Evolutionary conservation across 2,113 vertebrate genomes (phyloP).

Genomic region (Dromaius novaehollandiae): DNA sequence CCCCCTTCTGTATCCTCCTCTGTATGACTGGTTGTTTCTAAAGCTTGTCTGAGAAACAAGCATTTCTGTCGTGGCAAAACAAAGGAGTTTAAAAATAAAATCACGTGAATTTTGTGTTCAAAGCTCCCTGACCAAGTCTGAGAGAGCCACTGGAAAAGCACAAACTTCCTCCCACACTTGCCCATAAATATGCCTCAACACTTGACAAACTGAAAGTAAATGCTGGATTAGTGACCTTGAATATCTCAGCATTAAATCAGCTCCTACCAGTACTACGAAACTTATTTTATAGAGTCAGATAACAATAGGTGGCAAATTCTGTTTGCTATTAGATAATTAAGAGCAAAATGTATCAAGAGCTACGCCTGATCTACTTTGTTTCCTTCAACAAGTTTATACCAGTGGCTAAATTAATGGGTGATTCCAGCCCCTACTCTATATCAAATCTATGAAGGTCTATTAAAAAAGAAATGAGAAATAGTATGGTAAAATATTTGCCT

Average conservation of each 20-base stretch:
- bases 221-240: conserved; percentile 42
- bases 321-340: conserved; percentile 19
- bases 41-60: conserved; percentile 33
- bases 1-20: not conserved
- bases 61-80: not conserved
- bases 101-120: conserved; percentile 18
- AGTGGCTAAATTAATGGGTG: not conserved
- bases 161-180: conserved; percentile 19
- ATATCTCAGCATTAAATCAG: conserved; percentile 51
- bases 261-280: conserved; percentile 27
- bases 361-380: conserved; percentile 8
- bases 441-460: not conserved
- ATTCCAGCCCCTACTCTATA: not conserved
- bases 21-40: not conserved
- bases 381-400: not conserved
- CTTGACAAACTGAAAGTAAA: conserved; percentile 18
- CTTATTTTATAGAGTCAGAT: conserved; percentile 26
- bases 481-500: not conserved
- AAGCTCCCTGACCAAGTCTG: not conserved
- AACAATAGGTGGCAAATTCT: conserved; percentile 45
- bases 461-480: not conserved
- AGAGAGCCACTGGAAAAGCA: not conserved
- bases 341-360: conserved; percentile 5
- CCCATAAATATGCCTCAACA: conserved; percentile 43
- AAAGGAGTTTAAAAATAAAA: conserved; percentile 27